phyloP scores from a whole-genome alignment of 2,113 vertebrate genomes.

The Actinemys pallida region DNA sequence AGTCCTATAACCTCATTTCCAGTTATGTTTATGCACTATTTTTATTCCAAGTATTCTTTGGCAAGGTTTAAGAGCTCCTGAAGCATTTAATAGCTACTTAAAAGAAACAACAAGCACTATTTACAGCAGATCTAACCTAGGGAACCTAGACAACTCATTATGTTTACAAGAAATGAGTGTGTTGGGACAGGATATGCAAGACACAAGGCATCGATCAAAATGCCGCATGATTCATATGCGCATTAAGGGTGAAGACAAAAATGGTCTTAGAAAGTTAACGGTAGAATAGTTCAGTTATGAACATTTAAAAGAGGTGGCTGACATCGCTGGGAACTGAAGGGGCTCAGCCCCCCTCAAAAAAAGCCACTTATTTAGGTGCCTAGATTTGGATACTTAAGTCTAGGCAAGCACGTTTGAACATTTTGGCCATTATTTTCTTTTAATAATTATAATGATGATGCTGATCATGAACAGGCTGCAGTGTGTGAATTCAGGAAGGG shows the following conservation, averaged over 20 bases:
- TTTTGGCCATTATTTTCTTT: neutral
- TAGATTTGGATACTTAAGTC: neutral
- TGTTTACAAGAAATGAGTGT: constrained; percentile 23
- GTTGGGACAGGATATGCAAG: constrained; percentile 33
- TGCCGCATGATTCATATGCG: neutral
- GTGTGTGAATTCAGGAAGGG: neutral
- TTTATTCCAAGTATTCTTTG: constrained; percentile 79
- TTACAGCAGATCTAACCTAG: constrained; percentile 42
- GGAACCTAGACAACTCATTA: neutral
- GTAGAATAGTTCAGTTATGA: neutral
- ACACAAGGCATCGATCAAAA: constrained; percentile 9
- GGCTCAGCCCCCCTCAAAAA: neutral
- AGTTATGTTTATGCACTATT: constrained; percentile 73
- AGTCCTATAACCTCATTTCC: constrained; percentile 73
- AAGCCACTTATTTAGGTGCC: neutral
- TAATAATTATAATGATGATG: neutral
- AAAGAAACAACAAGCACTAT: constrained; percentile 47
- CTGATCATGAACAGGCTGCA: neutral
- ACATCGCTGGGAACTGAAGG: neutral
- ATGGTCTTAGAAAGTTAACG: neutral
- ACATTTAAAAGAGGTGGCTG: constrained; percentile 3
- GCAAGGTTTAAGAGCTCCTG: constrained; percentile 68
- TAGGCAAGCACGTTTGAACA: neutral
- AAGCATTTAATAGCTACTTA: constrained; percentile 68
- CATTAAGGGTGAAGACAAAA: constrained; percentile 16